A percentile compares a stretch with the other conserved stretches of the same genome.
Conservation (phyloP, 92 coral and sea anemone genomes). For the Pocillopora meandrina region DNA sequence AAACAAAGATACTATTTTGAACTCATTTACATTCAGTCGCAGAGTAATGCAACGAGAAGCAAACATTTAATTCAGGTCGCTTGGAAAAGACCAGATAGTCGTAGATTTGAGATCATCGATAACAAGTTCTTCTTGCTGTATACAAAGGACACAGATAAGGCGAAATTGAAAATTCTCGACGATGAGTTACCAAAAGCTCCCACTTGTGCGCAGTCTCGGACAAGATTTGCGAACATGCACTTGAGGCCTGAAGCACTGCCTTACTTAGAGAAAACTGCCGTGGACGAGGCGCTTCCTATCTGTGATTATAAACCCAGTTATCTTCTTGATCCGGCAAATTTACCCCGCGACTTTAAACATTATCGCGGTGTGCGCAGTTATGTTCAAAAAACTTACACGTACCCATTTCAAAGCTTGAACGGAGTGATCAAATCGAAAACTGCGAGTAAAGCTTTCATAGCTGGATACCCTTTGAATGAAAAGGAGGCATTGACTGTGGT, state of each 20-base stretch:
- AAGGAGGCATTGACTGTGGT: slow-evolving; percentile 43
- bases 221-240: slow-evolving; percentile 9
- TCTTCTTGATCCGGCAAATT: slow-evolving; percentile 6
- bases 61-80: slow-evolving; percentile 41
- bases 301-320: slow-evolving; percentile 39
- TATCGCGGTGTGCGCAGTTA: slow-evolving; percentile 24
- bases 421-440: slow-evolving; percentile 2
- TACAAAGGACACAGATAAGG: slow-evolving; percentile 16
- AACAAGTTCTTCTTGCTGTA: slow-evolving; percentile 19
- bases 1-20: slow-evolving; percentile 45
- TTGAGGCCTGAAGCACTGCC: slow-evolving; percentile 22
- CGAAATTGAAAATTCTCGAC: slow-evolving; percentile 26
- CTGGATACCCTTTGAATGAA: slow-evolving; percentile 33
- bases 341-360: slow-evolving; percentile 1
- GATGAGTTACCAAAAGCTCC: slow-evolving; percentile 19
- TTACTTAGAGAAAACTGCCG: neutral
- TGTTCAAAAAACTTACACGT: slow-evolving; percentile 17
- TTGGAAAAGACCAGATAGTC: slow-evolving; percentile 43
- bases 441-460: neutral
- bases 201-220: slow-evolving; percentile 14
- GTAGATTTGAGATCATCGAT: slow-evolving; percentile 15
- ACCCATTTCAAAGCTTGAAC: slow-evolving; percentile 16
- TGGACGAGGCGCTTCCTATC: neutral
- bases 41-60: neutral
- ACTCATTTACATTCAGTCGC: slow-evolving; percentile 7